Base-by-base conservation (phyloP, 2,888 invertebrate genomes). In the Blastobasis adustella region DNA sequence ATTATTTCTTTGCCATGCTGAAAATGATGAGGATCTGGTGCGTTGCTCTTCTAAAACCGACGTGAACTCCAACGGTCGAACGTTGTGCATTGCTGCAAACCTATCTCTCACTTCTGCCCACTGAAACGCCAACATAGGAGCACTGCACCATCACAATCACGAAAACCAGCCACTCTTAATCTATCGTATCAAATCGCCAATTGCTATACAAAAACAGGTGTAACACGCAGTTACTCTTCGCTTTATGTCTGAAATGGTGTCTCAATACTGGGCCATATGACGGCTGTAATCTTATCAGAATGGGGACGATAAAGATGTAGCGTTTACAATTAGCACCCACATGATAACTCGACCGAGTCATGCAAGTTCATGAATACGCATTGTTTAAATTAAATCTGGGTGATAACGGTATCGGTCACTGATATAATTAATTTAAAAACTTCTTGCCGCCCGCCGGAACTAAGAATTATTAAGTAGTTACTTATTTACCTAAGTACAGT, bases 271-370 rank as follows among this genome's bases (percentile, higher is more conserved):
- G 75, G 73, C 77, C 85, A 77, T 83, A 85, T 84, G 84, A 86
- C 82, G 70, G 69, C 58, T 70, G 58, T 80, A 78, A 85, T 84
- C 85, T 86, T 84, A 86, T 86, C 86, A 65, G 63, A 54, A 78
- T 72, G 69, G 63, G 72, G 65, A 67, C 73, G 83, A 83, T 83
- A 85, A 84, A 77, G 71, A 74, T 73, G 74, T 73, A 74, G 67
- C 78, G 71, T 69, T 66, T 72, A 76, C 81, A 85, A 84, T 84
- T 84, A 86, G 71, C 80, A 70, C 62, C 67, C 60, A 61, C 59
- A 62, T 73, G 79, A 80, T 84, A 84, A 79, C 65, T 71, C 69
- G 71, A 61, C 65, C 63, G 67, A 72, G 76, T 76, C 75, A 71
- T 65, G 63, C 66, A 68, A 72, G 69, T 68, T 70, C 65, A 61